Evolutionary conservation across 1,140 invertebrate species (phyloP), one percentile per base, ranked within the genome.

Genomic region (Heliconius hewitsoni): DNA sequence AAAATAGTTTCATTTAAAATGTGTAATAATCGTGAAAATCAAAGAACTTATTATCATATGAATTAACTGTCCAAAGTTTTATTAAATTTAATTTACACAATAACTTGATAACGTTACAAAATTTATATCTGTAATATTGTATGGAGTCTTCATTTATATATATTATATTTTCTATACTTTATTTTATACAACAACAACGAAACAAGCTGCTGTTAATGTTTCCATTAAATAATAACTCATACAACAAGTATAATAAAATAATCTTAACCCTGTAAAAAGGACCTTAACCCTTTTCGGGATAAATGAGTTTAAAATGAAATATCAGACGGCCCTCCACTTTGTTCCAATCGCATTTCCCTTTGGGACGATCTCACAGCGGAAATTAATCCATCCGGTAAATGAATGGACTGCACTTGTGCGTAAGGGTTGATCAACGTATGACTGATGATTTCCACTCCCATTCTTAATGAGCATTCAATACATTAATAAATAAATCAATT

Each of bases 351-450:
- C 88, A 91, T 91, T 94, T 93, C 91, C 91, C 89, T 89, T 91
- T 89, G 86, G 87, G 90, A 81, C 90, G 90, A 92, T 93, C 91
- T 91, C 90, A 88, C 87, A 87, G 85, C 90, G 92, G 92, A 94
- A 91, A 94, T 94, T 90, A 93, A 92, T 91, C 89, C 87, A 90
- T 94, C 91, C 91, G 89, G 86, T 88, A 90, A 94, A 94, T 93
- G 91, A 94, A 91, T 92, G 88, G 90, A 86, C 90, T 92, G 89
- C 89, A 91, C 89, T 92, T 92, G 89, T 92, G 90, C 90, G 92
- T 92, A 87, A 90, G 90, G 91, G 89, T 79, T 83, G 84, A 85
- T 83, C 83, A 78, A 82, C 79, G 76, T 86, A 88, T 89, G 84
- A 89, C 83, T 86, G 83, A 84, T 86, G 83, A 76, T 83, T 87